These are phyloP conservation scores for Hartigia nigra DNA, from an alignment of 2,888 invertebrate genomes.

Conservation along the genomic window DNA sequence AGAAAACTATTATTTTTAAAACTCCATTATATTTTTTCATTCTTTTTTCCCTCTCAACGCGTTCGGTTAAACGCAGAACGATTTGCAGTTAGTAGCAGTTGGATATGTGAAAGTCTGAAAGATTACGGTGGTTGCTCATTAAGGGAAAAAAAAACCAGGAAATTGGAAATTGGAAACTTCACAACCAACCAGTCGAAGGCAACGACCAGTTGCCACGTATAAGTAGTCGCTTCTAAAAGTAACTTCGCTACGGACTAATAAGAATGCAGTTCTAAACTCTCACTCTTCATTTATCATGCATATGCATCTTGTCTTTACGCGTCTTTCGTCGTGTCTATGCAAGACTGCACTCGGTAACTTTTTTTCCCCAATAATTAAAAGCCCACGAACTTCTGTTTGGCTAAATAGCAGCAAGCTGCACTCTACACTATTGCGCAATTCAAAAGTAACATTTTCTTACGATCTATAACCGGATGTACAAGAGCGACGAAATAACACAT, in stretches of 20 bases:
- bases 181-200: too few relatives aligned
- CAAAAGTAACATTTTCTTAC: neutral
- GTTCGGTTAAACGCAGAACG: too few relatives aligned
- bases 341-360: neutral
- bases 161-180: neutral
- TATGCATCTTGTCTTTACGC: neutral
- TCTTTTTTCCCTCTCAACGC: neutral
- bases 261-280: neutral
- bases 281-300: neutral
- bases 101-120: neutral
- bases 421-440: too few relatives aligned
- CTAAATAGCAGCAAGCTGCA: too few relatives aligned
- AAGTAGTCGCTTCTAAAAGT: too few relatives aligned
- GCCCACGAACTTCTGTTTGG: too few relatives aligned
- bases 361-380: neutral
- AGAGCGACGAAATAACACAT: neutral
- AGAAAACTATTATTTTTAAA: neutral
- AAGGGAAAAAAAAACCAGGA: neutral
- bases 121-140: neutral
- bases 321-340: too few relatives aligned
- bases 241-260: neutral
- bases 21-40: neutral
- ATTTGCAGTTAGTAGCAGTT: neutral
- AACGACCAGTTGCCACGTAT: neutral
- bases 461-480: too few relatives aligned